A percentile compares a stretch with the other conserved stretches of the same genome.
These are phyloP conservation scores for Mantis religiosa DNA, from an alignment of 2,888 invertebrate species.

Conservation along the genomic window DNA sequence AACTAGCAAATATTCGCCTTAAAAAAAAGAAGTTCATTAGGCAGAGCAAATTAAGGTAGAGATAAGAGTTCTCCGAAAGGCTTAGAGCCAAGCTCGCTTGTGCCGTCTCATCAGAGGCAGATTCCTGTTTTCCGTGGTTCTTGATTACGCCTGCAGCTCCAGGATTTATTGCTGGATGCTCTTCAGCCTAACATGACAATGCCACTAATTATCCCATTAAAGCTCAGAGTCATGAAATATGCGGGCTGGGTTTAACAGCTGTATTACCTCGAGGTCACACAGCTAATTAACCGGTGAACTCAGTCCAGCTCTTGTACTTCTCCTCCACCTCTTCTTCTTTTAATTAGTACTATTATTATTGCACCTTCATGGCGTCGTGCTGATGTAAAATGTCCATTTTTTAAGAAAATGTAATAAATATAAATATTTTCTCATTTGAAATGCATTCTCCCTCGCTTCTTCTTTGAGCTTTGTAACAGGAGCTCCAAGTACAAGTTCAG, in stretches of 20 bases:
- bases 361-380: neutral
- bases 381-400: neutral
- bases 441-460: no score
- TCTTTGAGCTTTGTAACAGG: no score
- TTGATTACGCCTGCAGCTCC: neutral
- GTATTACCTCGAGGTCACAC: neutral
- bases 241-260: neutral
- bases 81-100: neutral
- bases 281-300: neutral
- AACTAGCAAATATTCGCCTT: no score
- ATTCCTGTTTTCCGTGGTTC: neutral
- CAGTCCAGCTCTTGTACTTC: neutral
- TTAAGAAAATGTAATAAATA: neutral
- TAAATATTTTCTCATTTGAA: neutral
- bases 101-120: neutral
- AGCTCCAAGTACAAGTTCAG: no score
- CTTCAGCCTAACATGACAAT: neutral
- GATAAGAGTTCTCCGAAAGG: no score
- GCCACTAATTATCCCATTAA: neutral
- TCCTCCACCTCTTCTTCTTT: neutral
- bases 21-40: no score
- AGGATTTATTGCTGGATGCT: neutral
- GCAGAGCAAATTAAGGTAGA: no score
- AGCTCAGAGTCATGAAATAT: neutral
- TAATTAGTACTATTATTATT: neutral